Evolutionary conservation across 2,797 vertebrate species (phyloP).

Genomic region (Pachyuromys duprasi): DNA sequence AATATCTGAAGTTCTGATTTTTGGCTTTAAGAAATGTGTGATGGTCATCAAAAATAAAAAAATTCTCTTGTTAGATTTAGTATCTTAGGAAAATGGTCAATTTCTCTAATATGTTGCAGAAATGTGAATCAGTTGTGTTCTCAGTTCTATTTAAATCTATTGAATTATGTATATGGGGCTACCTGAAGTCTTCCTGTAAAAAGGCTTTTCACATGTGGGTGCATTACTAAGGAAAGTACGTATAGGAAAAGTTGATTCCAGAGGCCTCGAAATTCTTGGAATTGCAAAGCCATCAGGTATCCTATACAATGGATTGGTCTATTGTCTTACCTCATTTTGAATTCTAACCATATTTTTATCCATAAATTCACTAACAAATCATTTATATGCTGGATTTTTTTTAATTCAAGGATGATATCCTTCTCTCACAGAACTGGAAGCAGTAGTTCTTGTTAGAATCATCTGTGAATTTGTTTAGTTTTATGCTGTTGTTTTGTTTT

Average conservation of each 20-base stretch:
- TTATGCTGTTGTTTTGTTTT: too few relatives aligned
- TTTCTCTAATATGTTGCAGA: conserved; percentile 12
- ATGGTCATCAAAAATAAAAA: conserved; percentile 23
- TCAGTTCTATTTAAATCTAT: conserved; percentile 16
- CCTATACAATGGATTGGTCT: not conserved
- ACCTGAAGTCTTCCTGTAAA: not conserved
- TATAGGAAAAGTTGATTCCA: not conserved
- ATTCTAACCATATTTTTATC: conserved; percentile 22
- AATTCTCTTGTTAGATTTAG: conserved; percentile 44
- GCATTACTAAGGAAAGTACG: not conserved
- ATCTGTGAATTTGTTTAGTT: not conserved
- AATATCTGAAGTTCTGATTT: conserved; percentile 52
- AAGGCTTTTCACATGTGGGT: not conserved
- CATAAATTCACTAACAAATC: not conserved
- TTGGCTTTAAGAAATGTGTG: conserved; percentile 55
- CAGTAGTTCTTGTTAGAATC: not conserved
- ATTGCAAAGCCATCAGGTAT: not conserved
- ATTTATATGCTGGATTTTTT: not conserved
- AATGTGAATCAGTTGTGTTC: conserved; percentile 40
- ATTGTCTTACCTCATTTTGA: not conserved
- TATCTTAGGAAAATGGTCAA: conserved; percentile 30
- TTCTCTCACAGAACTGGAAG: not conserved
- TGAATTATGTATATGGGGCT: not conserved
- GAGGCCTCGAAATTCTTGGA: not conserved
- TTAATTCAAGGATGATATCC: not conserved